phyloP scores from a whole-genome alignment of 2,888 invertebrate species.

The Hypomecis atomaria region DNA sequence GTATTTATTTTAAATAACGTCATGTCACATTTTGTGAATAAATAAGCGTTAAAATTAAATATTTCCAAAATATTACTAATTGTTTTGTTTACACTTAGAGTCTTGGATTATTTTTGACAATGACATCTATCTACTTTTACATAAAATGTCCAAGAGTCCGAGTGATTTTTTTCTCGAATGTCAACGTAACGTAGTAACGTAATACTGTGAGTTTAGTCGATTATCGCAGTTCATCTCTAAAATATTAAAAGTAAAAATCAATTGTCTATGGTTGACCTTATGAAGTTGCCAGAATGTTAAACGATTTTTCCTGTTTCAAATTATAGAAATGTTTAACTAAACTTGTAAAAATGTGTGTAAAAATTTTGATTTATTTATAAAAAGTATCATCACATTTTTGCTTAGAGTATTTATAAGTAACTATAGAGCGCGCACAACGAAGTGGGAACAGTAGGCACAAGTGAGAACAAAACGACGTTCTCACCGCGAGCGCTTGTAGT shows the following conservation, averaged over 20 bases:
- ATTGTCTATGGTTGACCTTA: slow-evolving; percentile 5
- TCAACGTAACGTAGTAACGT: background rate
- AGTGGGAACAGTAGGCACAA: too few relatives aligned
- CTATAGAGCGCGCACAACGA: too few relatives aligned
- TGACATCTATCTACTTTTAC: background rate
- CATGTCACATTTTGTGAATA: slow-evolving; percentile 19
- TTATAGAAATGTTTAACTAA: too few relatives aligned
- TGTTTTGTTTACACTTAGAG: background rate
- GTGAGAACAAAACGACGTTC: too few relatives aligned
- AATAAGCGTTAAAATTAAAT: background rate
- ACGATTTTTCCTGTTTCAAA: background rate
- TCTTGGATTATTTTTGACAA: background rate
- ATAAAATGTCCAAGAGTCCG: too few relatives aligned
- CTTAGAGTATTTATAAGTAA: too few relatives aligned
- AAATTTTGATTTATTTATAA: too few relatives aligned
- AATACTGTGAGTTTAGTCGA: background rate
- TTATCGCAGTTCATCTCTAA: background rate
- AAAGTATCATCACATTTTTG: too few relatives aligned
- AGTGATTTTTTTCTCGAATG: background rate
- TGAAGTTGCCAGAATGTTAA: background rate
- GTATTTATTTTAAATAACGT: background rate
- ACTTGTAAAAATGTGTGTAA: too few relatives aligned
- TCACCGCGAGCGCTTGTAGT: too few relatives aligned
- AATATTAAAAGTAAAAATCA: background rate
- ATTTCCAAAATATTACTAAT: background rate